Conservation (phyloP, 2,888 invertebrate genomes). For the Tetrapedia diversipes region DNA sequence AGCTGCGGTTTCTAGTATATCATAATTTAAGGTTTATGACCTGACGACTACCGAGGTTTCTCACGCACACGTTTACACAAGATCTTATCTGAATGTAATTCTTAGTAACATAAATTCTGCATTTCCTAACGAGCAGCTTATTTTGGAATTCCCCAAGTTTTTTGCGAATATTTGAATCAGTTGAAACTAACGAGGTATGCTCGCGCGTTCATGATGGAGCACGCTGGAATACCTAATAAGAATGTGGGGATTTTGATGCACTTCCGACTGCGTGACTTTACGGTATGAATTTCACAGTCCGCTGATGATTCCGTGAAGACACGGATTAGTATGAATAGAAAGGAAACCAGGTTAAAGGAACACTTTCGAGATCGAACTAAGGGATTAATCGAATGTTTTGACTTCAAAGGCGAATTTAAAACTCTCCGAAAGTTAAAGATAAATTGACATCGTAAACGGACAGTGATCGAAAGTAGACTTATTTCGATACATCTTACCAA, state of each 20-base stretch:
- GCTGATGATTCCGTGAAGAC: conserved; percentile 21
- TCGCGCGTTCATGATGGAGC: conserved; percentile 31
- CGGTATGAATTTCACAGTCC: conserved; percentile 37
- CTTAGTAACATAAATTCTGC: not conserved
- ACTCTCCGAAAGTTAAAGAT: no score
- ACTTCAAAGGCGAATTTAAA: no score
- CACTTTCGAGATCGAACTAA: not conserved
- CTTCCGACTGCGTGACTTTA: conserved; percentile 57
- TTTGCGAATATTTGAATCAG: conserved; percentile 26
- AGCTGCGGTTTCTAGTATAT: no score
- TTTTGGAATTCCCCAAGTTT: conserved; percentile 21
- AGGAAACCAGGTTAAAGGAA: not conserved
- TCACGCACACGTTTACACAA: no score
- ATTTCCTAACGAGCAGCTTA: not conserved
- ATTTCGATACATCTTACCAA: no score
- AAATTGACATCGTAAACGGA: no score
- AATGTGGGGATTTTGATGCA: conserved; percentile 51
- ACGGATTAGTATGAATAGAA: conserved; percentile 41
- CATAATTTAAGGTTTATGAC: no score
- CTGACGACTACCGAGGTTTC: no score
- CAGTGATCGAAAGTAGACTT: no score
- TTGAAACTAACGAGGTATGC: conserved; percentile 15
- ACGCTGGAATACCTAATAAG: conserved; percentile 45
- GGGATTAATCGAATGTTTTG: no score
- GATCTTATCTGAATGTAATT: no score